These are phyloP conservation scores for Poeciliopsis paucimaculata DNA, from an alignment of 2,797 vertebrate genomes.

Conservation along the genomic window DNA sequence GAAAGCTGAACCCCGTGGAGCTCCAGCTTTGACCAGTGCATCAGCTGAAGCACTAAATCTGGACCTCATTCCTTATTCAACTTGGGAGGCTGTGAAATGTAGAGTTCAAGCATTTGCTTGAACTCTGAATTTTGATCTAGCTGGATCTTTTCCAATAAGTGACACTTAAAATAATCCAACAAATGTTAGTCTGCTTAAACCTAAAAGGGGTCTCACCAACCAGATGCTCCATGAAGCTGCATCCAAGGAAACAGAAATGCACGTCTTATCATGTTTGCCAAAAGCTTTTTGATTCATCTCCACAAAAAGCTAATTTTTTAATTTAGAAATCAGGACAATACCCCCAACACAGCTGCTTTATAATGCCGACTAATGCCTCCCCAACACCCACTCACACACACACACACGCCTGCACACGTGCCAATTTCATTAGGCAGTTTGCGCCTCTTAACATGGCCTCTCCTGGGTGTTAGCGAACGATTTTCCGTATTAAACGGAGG, in stretches of 20 bases:
- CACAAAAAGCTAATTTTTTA: constrained; percentile 33
- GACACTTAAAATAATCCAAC: neutral
- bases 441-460: constrained; percentile 63
- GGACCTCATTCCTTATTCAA: too few relatives aligned
- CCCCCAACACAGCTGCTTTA: constrained; percentile 61
- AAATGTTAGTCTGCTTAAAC: neutral
- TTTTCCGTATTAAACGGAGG: constrained; percentile 71
- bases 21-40: too few relatives aligned
- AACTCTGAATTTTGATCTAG: neutral
- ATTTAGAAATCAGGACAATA: constrained; percentile 43
- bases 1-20: too few relatives aligned
- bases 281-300: constrained; percentile 35
- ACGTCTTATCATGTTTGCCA: constrained; percentile 7
- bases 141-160: neutral
- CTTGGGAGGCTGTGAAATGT: neutral
- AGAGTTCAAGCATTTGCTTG: neutral
- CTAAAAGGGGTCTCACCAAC: constrained; percentile 2
- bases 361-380: constrained; percentile 26
- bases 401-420: constrained; percentile 30
- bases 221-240: neutral
- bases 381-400: neutral
- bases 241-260: constrained; percentile 23
- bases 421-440: constrained; percentile 66
- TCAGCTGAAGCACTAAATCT: too few relatives aligned
- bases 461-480: constrained; percentile 67